Percentiles rank a stretch among this genome's conserved stretches.
Evolutionary conservation across 2,113 vertebrate species (phyloP).

Genomic region (Manacus vitellinus): DNA sequence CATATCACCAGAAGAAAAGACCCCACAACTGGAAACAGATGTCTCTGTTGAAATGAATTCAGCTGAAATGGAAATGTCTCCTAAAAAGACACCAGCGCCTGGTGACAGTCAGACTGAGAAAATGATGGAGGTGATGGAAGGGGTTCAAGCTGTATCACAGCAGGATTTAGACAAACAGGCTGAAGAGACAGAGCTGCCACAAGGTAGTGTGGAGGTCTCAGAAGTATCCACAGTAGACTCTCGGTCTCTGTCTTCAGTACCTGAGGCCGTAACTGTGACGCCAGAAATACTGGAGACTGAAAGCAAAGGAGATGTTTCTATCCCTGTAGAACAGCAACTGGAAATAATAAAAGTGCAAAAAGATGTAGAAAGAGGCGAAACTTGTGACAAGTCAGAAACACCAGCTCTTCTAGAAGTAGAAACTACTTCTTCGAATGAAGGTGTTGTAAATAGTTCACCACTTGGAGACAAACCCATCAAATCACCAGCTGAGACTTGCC

Average conservation of each 20-base stretch:
- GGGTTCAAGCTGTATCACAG: not conserved
- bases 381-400: constrained; percentile 19
- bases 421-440: constrained; percentile 72
- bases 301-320: constrained; percentile 5
- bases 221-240: constrained; percentile 61
- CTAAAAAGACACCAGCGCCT: constrained; percentile 49
- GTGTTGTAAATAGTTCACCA: constrained; percentile 71
- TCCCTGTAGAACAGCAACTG: constrained; percentile 36
- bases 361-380: constrained; percentile 47
- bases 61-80: constrained; percentile 64
- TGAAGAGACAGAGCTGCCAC: constrained; percentile 62
- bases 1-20: constrained; percentile 56
- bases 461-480: constrained; percentile 70
- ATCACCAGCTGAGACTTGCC: constrained; percentile 58
- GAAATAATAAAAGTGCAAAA: constrained; percentile 18
- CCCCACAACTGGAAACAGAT: constrained; percentile 58
- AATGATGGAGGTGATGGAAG: constrained; percentile 70
- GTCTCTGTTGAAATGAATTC: constrained; percentile 37
- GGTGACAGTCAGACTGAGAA: constrained; percentile 45
- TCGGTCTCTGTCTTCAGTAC: not conserved
- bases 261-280: not conserved
- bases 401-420: constrained; percentile 65
- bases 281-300: constrained; percentile 36
- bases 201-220: constrained; percentile 57
- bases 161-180: constrained; percentile 73